A percentile compares a stretch with the other conserved stretches of the same genome.
Evolutionary conservation across 2,113 vertebrate genomes (phyloP).

Genomic region (Scatophagus argus): DNA sequence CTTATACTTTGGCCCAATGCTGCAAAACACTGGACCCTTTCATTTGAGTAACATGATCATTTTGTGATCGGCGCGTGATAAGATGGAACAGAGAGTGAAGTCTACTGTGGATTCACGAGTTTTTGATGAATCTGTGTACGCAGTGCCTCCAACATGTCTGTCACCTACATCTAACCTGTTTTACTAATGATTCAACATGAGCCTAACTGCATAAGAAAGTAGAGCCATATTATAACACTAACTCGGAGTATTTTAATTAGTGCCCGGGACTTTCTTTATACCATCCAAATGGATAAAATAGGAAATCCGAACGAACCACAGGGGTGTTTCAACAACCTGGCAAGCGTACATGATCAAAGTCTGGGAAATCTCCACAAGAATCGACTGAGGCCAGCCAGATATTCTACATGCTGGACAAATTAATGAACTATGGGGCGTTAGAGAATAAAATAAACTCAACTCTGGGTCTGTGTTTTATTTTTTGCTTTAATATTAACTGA

Average conservation of each 20-base stretch:
- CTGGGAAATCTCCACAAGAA: neutral
- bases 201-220: neutral
- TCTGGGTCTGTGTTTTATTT: neutral
- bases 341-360: neutral
- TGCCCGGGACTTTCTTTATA: neutral
- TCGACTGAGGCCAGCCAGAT: neutral
- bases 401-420: no score
- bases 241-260: slow-evolving; percentile 11
- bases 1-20: slow-evolving; percentile 40
- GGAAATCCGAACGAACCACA: slow-evolving; percentile 13
- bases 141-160: neutral
- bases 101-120: neutral
- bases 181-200: neutral
- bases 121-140: slow-evolving; percentile 24
- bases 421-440: no score
- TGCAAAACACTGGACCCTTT: slow-evolving; percentile 52
- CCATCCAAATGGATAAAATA: neutral
- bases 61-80: slow-evolving; percentile 21
- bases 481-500: neutral
- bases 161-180: neutral
- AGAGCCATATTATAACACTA: neutral
- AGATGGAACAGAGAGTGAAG: slow-evolving; percentile 9
- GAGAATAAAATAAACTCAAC: no score
- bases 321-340: neutral
- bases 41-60: slow-evolving; percentile 47